A percentile compares a stretch with the other conserved stretches of the same genome.
These are phyloP conservation scores for Amphibalanus amphitrite DNA, from an alignment of 1,140 invertebrate genomes.

Conservation along the genomic window DNA sequence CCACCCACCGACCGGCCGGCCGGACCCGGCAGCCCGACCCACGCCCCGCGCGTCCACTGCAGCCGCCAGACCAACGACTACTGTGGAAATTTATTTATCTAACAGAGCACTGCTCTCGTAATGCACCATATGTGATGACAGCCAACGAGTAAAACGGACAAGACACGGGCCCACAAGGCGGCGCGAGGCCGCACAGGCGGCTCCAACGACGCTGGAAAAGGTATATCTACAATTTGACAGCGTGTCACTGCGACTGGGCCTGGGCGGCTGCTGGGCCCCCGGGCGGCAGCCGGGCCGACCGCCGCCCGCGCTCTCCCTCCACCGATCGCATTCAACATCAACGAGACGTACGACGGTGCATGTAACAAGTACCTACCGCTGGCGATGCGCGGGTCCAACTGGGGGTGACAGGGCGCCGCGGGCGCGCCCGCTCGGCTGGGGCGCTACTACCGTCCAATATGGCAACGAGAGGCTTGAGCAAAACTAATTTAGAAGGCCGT, in stretches of 20 bases:
- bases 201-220: background rate
- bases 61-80: background rate
- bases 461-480: background rate
- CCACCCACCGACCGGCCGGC: no score
- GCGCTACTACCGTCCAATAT: background rate
- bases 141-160: background rate
- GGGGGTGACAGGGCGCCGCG: no score
- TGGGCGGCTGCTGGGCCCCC: background rate
- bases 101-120: background rate
- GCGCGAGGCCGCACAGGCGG: background rate
- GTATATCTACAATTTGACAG: background rate
- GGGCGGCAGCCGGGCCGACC: background rate
- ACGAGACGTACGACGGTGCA: background rate
- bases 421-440: no score
- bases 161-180: background rate
- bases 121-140: background rate
- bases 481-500: background rate
- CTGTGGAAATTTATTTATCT: slow-evolving; percentile 1
- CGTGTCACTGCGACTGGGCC: background rate
- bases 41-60: no score
- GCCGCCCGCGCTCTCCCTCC: background rate
- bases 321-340: background rate
- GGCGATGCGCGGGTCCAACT: background rate
- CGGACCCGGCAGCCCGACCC: background rate
- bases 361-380: background rate